These are phyloP conservation scores for Papilio machaon DNA, from an alignment of 1,140 invertebrate genomes.

Conservation along the genomic window DNA sequence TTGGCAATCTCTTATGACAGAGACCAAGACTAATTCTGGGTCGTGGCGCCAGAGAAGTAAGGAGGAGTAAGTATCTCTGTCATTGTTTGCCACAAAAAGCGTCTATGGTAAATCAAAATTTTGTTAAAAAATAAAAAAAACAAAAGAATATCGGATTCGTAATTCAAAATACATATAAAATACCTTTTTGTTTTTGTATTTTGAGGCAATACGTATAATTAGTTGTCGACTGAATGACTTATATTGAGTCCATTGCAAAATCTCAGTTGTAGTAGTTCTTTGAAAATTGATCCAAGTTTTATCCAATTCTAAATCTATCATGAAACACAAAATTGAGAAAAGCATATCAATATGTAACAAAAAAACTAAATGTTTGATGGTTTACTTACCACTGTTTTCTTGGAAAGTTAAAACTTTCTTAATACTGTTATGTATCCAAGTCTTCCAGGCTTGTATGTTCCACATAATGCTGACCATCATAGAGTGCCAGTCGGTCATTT, in stretches of 20 bases:
- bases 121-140: background rate
- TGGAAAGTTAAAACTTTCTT: slow-evolving; percentile 53
- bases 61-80: too few species aligned
- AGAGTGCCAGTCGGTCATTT: slow-evolving; percentile 72
- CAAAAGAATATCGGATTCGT: background rate
- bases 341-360: background rate
- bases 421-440: slow-evolving; percentile 71
- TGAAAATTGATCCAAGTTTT: slow-evolving; percentile 61
- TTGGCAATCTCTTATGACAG: too few species aligned
- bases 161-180: background rate
- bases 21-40: too few species aligned
- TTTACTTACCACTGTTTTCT: slow-evolving; percentile 29
- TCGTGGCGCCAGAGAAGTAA: too few species aligned
- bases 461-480: slow-evolving; percentile 75
- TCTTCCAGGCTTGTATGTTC: slow-evolving; percentile 72
- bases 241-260: slow-evolving; percentile 73
- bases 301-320: slow-evolving; percentile 37
- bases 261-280: slow-evolving; percentile 61
- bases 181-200: slow-evolving; percentile 69
- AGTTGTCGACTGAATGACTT: slow-evolving; percentile 69
- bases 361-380: background rate
- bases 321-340: background rate
- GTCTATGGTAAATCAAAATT: background rate
- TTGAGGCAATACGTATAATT: slow-evolving; percentile 59
- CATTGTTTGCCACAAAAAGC: too few species aligned